These are phyloP conservation scores for Tenthredo amoena DNA, from an alignment of 2,888 invertebrate species.

Conservation along the genomic window DNA sequence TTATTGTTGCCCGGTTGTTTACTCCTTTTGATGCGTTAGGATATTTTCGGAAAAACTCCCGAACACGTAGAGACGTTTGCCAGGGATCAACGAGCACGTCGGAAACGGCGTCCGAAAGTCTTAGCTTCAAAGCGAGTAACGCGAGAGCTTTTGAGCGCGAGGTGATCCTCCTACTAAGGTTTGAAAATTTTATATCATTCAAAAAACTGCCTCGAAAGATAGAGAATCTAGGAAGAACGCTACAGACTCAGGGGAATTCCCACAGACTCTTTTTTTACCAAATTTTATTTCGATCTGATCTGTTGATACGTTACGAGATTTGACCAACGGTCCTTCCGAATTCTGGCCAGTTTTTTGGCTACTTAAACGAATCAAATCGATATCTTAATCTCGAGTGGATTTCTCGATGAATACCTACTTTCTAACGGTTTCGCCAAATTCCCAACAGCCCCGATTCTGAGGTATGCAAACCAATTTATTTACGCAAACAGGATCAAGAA, in stretches of 20 bases:
- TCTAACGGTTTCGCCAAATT: conserved; percentile 38
- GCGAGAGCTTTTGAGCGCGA: not conserved
- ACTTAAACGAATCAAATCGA: conserved; percentile 61
- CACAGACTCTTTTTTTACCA: not conserved
- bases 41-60: conserved; percentile 61
- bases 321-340: conserved; percentile 39
- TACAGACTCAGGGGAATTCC: not conserved
- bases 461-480: conserved; percentile 50
- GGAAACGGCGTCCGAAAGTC: conserved; percentile 27
- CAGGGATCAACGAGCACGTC: conserved; percentile 27
- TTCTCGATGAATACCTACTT: not conserved
- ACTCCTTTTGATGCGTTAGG: conserved; percentile 51
- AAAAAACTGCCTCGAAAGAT: not conserved
- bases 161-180: not conserved
- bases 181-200: not conserved
- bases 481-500: conserved; percentile 33
- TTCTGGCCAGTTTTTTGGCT: conserved; percentile 13
- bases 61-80: conserved; percentile 48
- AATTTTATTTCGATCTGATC: conserved; percentile 1
- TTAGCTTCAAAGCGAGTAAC: not conserved
- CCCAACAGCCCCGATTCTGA: conserved; percentile 14
- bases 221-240: not conserved
- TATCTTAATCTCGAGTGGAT: conserved; percentile 62
- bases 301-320: conserved; percentile 3
- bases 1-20: conserved; percentile 62